Percentiles rank a stretch among this genome's conserved stretches.
Evolutionary conservation across 2,797 vertebrate species (phyloP).

Genomic region (Bovichtus variegatus): DNA sequence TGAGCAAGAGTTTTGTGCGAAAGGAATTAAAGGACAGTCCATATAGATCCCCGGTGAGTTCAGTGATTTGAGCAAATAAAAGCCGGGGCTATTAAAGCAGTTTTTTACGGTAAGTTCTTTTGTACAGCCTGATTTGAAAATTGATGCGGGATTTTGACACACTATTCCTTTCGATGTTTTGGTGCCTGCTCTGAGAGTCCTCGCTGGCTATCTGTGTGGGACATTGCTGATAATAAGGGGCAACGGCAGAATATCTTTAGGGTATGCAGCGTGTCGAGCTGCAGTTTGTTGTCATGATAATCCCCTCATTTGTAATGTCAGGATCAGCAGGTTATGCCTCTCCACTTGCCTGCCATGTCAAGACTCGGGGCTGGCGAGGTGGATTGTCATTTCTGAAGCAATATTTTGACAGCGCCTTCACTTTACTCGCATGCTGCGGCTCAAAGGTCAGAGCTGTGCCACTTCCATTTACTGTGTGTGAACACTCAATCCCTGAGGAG

Average conservation of each 20-base stretch:
- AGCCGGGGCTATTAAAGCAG: no score
- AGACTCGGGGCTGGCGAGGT: conserved; percentile 82
- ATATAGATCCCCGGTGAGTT: no score
- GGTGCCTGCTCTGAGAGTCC: conserved; percentile 47
- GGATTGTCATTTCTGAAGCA: conserved; percentile 89
- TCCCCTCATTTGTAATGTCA: conserved; percentile 83
- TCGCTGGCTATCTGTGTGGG: conserved; percentile 72
- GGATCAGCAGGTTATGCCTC: conserved; percentile 83
- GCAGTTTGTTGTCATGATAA: conserved; percentile 85
- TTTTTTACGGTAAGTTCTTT: conserved; percentile 27
- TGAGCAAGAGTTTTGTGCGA: not conserved
- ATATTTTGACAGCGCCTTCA: conserved; percentile 87
- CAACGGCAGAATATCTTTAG: conserved; percentile 77
- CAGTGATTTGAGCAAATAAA: no score
- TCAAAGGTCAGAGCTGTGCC: conserved; percentile 86
- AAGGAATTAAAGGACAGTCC: no score
- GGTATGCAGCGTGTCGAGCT: conserved; percentile 76
- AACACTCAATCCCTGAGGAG: conserved; percentile 83
- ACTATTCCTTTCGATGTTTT: conserved; percentile 34
- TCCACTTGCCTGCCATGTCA: conserved; percentile 81
- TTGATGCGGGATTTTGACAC: conserved; percentile 50
- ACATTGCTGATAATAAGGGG: conserved; percentile 75
- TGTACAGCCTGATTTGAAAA: conserved; percentile 44
- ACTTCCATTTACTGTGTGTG: conserved; percentile 86
- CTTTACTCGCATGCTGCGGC: conserved; percentile 77